Evolutionary conservation across 1,140 invertebrate species (phyloP).

Genomic region (Luehdorfia chinensis): DNA sequence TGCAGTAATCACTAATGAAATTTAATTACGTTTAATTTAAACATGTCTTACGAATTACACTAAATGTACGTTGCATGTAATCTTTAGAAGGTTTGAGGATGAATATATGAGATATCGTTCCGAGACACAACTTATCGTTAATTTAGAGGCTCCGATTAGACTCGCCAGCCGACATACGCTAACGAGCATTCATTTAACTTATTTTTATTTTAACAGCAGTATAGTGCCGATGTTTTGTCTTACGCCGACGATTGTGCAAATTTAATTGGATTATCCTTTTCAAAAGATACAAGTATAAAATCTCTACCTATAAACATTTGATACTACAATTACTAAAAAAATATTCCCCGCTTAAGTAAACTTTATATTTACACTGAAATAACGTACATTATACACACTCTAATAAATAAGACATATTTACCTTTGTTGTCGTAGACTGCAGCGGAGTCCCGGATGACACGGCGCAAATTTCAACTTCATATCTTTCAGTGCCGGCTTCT

Average conservation of each 20-base stretch:
- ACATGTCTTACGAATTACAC: slow-evolving; percentile 46
- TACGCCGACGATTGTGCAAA: slow-evolving; percentile 55
- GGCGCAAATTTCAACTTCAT: slow-evolving; percentile 90
- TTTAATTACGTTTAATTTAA: slow-evolving; percentile 23
- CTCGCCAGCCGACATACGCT: slow-evolving; percentile 60
- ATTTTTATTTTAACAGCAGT: slow-evolving; percentile 69
- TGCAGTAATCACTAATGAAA: no score
- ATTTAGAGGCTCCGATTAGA: slow-evolving; percentile 74
- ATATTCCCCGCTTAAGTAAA: no score
- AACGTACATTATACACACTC: no score
- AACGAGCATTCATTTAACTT: slow-evolving; percentile 71
- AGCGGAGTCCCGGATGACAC: slow-evolving; percentile 83
- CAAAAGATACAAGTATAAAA: slow-evolving; percentile 33
- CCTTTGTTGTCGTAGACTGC: slow-evolving; percentile 88
- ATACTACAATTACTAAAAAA: no score
- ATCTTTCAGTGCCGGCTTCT: slow-evolving; percentile 87
- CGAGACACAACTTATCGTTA: slow-evolving; percentile 66
- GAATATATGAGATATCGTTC: slow-evolving; percentile 66
- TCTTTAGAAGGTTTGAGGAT: slow-evolving; percentile 63
- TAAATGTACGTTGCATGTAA: slow-evolving; percentile 62
- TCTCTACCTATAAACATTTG: no score
- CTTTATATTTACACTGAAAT: no score
- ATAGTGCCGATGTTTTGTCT: slow-evolving; percentile 65
- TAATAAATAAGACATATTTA: slow-evolving; percentile 71
- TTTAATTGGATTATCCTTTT: slow-evolving; percentile 63